phyloP scores from a whole-genome alignment of 2,888 invertebrate species.

The Eulithis testata region DNA sequence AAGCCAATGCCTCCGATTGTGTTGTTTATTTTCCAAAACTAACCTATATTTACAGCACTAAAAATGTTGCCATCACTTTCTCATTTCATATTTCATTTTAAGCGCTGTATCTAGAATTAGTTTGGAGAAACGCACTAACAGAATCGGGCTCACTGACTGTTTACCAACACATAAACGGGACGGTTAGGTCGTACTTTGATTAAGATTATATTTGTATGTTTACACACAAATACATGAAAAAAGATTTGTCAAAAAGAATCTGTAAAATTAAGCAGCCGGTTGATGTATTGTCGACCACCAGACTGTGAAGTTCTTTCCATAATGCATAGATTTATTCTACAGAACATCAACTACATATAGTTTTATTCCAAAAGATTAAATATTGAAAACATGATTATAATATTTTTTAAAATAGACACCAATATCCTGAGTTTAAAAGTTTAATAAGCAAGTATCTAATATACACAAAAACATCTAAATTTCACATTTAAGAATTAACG shows the following conservation, averaged over 20 bases:
- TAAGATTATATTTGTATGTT: background rate
- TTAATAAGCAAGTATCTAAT: constrained; percentile 6
- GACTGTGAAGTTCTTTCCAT: background rate
- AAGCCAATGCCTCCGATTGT: no score
- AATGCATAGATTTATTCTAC: background rate
- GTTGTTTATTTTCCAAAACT: no score
- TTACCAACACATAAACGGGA: background rate
- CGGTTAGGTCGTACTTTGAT: background rate
- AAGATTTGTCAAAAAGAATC: background rate
- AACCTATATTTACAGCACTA: no score
- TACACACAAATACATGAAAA: background rate
- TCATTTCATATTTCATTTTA: no score
- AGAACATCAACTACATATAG: background rate
- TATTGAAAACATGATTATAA: constrained; percentile 18
- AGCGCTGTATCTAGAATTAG: no score
- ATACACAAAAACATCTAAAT: constrained; percentile 23
- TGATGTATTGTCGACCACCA: background rate
- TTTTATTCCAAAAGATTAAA: constrained; percentile 5
- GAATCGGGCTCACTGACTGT: background rate
- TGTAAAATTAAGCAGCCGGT: background rate
- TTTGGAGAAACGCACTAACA: no score
- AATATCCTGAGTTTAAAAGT: background rate
- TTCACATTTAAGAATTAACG: constrained; percentile 9
- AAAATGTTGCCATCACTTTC: no score
- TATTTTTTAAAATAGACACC: constrained; percentile 1